These are phyloP conservation scores for Steinernema scapterisci DNA, from an alignment of 2,888 invertebrate genomes.

Conservation along the genomic window DNA sequence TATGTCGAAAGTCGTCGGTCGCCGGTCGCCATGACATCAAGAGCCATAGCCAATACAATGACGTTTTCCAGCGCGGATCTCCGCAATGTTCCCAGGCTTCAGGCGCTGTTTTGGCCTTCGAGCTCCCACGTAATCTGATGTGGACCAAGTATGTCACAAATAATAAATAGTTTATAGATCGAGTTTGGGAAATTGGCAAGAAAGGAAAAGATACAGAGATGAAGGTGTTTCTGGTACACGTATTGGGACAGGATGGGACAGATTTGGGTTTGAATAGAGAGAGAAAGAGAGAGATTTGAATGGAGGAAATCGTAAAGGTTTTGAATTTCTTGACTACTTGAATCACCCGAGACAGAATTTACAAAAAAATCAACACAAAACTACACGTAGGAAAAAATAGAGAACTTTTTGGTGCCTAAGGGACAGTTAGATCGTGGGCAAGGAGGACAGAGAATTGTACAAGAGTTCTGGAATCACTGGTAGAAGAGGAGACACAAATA, in stretches of 20 bases:
- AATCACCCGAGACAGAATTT: background rate
- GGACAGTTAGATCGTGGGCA: background rate
- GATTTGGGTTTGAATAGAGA: background rate
- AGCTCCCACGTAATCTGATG: background rate
- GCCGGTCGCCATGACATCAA: too few relatives aligned
- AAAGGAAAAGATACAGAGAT: background rate
- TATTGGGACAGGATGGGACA: slow-evolving; percentile 14
- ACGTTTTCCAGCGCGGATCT: too few relatives aligned
- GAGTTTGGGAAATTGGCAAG: background rate
- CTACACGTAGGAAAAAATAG: slow-evolving; percentile 6
- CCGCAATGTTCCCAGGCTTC: too few relatives aligned
- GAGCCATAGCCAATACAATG: too few relatives aligned
- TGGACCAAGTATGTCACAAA: background rate
- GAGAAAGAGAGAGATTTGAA: background rate
- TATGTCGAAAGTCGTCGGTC: too few relatives aligned
- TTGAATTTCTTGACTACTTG: background rate
- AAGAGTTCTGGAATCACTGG: background rate
- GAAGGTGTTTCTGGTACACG: slow-evolving; percentile 1
- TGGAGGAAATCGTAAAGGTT: background rate
- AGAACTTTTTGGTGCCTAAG: background rate
- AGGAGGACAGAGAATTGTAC: background rate
- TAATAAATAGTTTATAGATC: background rate
- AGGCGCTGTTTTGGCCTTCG: too few relatives aligned
- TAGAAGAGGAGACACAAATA: background rate
- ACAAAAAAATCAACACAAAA: background rate